phyloP scores from a whole-genome alignment of 2,113 vertebrate genomes.

The Istiophorus platypterus region DNA sequence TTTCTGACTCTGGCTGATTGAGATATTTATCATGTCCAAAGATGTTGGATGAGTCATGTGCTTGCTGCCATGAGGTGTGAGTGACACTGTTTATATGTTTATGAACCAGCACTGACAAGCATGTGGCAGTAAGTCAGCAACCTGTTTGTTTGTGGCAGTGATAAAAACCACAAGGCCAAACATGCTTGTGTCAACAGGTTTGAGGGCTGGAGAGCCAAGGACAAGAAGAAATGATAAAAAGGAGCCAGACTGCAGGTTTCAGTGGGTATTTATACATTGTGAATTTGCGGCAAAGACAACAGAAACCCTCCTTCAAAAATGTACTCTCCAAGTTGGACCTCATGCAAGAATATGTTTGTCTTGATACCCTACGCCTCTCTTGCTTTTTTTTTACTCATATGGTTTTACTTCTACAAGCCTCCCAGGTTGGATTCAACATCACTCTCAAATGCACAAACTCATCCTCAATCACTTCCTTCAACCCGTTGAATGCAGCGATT shows the following conservation, averaged over 20 bases:
- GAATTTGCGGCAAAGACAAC: conserved; percentile 1
- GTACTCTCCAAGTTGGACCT: background rate
- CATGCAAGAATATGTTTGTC: background rate
- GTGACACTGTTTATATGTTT: conserved; percentile 39
- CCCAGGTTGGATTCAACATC: background rate
- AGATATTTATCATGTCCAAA: conserved; percentile 26
- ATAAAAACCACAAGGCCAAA: conserved; percentile 39
- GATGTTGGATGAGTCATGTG: conserved; percentile 42
- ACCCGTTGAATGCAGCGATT: too few relatives aligned
- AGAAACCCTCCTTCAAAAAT: background rate
- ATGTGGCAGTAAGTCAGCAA: conserved; percentile 46
- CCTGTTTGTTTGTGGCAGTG: conserved; percentile 37
- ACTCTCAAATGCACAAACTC: background rate
- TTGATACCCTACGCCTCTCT: background rate
- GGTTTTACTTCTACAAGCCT: background rate
- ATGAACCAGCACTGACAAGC: conserved; percentile 32
- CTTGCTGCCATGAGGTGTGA: conserved; percentile 43
- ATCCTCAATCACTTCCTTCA: too few relatives aligned
- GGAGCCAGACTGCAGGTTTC: background rate
- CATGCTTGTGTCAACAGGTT: conserved; percentile 44
- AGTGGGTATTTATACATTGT: background rate
- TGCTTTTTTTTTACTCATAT: too few relatives aligned
- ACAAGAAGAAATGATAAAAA: conserved; percentile 7
- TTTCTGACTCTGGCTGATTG: background rate
- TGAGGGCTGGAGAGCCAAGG: background rate